Evolutionary conservation across 2,888 invertebrate species (phyloP).

Genomic region (Tortrix viridana): DNA sequence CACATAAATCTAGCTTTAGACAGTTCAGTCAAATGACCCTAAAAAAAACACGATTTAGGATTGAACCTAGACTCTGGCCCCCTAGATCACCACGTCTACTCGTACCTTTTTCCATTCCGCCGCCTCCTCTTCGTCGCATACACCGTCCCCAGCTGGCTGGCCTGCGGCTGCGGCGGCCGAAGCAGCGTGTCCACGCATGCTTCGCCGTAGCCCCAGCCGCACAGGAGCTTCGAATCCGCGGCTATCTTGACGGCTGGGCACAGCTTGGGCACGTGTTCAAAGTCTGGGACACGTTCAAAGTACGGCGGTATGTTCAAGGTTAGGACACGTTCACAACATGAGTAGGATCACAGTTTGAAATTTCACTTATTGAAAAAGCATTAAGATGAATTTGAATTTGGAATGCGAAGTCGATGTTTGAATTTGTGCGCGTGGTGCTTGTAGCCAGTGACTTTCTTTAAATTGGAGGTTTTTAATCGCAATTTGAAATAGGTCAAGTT

Average conservation of each 20-base stretch:
- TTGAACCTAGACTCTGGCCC: neutral
- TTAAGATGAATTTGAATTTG: neutral
- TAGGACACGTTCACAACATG: neutral
- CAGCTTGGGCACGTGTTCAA: constrained; percentile 41
- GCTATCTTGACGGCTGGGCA: constrained; percentile 77
- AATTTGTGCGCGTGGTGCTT: neutral
- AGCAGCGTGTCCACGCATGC: constrained; percentile 90
- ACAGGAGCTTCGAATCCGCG: constrained; percentile 75
- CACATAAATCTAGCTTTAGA: too few species aligned
- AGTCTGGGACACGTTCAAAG: constrained; percentile 9
- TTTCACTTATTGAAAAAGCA: neutral
- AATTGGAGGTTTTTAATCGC: neutral
- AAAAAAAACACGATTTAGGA: too few species aligned
- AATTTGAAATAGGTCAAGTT: neutral
- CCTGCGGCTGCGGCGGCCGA: constrained; percentile 90
- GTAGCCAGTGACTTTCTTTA: neutral
- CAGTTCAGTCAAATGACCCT: too few species aligned
- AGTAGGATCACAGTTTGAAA: neutral
- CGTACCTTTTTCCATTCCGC: constrained; percentile 98
- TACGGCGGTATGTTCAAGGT: constrained; percentile 4
- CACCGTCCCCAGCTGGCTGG: constrained; percentile 96
- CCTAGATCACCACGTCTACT: constrained; percentile 3
- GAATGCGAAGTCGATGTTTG: neutral
- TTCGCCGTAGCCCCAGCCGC: constrained; percentile 84
- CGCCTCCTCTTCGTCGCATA: constrained; percentile 98